These are phyloP conservation scores for Balaeniceps rex DNA, from an alignment of 2,113 vertebrate genomes.

Conservation along the genomic window DNA sequence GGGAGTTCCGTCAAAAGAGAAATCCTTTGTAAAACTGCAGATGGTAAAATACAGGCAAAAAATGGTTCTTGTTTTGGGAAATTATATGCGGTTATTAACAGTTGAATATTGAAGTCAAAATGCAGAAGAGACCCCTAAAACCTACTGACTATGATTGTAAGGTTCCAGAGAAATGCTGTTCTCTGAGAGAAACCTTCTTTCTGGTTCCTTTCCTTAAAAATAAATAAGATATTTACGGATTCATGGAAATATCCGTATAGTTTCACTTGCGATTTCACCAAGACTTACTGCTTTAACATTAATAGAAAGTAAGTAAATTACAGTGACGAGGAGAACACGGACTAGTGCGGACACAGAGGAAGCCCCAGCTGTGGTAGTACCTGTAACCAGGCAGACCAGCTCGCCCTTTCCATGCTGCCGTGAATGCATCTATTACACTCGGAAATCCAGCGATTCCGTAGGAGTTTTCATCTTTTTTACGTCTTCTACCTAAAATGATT, in stretches of 20 bases:
- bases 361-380: neutral
- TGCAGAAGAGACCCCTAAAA: neutral
- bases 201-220: neutral
- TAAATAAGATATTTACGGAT: neutral
- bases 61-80: neutral
- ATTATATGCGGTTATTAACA: neutral
- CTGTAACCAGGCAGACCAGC: neutral
- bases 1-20: conserved; percentile 1
- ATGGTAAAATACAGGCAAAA: neutral
- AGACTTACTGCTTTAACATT: neutral
- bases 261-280: neutral
- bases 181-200: too few relatives aligned
- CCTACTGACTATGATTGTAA: neutral
- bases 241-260: neutral
- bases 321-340: neutral
- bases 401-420: neutral
- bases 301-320: neutral
- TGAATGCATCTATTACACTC: neutral
- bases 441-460: neutral
- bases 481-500: neutral
- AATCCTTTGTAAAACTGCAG: neutral
- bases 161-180: neutral
- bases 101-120: neutral
- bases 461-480: neutral
- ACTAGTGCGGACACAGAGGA: neutral